Evolutionary conservation across 2,888 invertebrate genomes (phyloP), one percentile per base, ranked within the genome.

Genomic region (Graphium colonna): DNA sequence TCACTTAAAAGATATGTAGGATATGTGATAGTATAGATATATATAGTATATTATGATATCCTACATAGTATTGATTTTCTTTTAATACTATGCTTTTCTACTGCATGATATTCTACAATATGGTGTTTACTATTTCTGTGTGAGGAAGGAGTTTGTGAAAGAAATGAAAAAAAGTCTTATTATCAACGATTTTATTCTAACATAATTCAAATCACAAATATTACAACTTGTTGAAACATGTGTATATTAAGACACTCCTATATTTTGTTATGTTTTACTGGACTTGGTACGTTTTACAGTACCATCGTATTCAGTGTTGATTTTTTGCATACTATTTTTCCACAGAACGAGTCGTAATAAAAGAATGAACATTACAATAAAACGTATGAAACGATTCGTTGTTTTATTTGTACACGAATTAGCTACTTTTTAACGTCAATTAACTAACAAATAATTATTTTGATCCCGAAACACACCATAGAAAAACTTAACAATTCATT

Each of bases 401-500:
- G 69, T 69, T 69, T 68, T 66, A 68, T 69, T 68, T 68, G 55
- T 60, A 56, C 52, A 60, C 46, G 44, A 49, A 43, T 49, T 18
- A 31, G 39, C 31, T 46, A 16, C 16, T 10, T 36, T 36, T 12
- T 5, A 10, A 9, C n/a, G 33, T n/a, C 1, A 33, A 10, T 5
- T 33, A 5, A 10, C 33, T 33, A 33, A 33, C n/a, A 9, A 10
- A 33, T 33, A 5, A 33, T 5, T 2, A 3, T 5, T 31, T 45
- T 36, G 41, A 49, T 49, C 33, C 49, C 42, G 18, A 18, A 49
- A 49, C 33, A 45, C 42, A 31, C 3, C 8, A 31, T 31, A 9
- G 9, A 16, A 45, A 45, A 31, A 31, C 31, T 31, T 31, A 31
- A 31, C 31, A 10, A 31, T 31, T 10, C 31, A 1, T 31, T 31